A percentile compares a stretch with the other conserved stretches of the same genome.
phyloP scores from a whole-genome alignment of 2,888 invertebrate species.

The Argynnis bischoffii region DNA sequence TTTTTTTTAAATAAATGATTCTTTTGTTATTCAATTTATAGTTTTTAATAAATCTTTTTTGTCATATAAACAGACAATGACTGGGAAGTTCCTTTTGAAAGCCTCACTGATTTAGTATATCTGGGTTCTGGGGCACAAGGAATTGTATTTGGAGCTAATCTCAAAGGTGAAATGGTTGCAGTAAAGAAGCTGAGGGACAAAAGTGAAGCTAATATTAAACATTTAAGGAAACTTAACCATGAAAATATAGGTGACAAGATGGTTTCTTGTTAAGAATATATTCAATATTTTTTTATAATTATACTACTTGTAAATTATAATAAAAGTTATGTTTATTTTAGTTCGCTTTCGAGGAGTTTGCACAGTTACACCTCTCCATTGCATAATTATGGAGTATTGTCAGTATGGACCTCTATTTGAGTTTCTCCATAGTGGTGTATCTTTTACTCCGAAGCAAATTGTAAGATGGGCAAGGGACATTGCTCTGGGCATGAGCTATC shows the following conservation, averaged over 20 bases:
- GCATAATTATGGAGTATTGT: constrained; percentile 99
- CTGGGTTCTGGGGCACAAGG: constrained; percentile 98
- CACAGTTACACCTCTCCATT: constrained; percentile 94
- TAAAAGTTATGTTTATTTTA: constrained; percentile 39
- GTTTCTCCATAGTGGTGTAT: constrained; percentile 91
- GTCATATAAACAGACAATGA: constrained; percentile 81
- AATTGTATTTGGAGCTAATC: constrained; percentile 94
- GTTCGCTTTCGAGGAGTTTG: constrained; percentile 93
- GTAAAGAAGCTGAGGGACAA: constrained; percentile 97
- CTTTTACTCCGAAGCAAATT: constrained; percentile 92
- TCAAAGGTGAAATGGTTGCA: constrained; percentile 93
- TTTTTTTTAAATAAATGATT: no score
- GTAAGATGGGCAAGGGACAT: constrained; percentile 98
- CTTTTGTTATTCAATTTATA: background rate
- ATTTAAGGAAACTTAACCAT: constrained; percentile 95
- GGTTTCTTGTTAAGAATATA: constrained; percentile 24
- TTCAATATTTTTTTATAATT: background rate
- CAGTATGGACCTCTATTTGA: constrained; percentile 97
- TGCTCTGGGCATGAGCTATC: constrained; percentile 97
- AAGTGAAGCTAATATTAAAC: constrained; percentile 95
- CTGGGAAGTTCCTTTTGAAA: constrained; percentile 98
- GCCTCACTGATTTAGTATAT: constrained; percentile 93
- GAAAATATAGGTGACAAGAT: constrained; percentile 87
- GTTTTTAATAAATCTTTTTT: background rate
- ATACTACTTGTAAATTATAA: background rate